phyloP scores from a whole-genome alignment of 2,888 invertebrate genomes.

The Phengaris arion region DNA sequence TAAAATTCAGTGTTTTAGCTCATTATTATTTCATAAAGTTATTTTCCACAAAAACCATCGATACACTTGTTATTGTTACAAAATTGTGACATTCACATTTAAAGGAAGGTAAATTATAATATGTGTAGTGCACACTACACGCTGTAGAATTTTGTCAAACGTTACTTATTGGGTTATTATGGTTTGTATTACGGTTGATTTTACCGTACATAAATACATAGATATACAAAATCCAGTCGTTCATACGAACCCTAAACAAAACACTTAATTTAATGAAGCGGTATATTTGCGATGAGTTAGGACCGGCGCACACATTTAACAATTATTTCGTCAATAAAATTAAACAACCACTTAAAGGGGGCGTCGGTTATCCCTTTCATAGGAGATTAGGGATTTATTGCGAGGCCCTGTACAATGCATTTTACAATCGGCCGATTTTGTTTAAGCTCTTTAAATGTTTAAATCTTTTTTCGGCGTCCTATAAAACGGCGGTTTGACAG shows the following conservation, averaged over 20 bases:
- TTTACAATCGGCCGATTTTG: constrained; percentile 40
- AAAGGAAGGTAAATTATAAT: background rate
- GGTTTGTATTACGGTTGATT: no score
- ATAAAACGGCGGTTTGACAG: constrained; percentile 24
- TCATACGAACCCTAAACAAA: constrained; percentile 3
- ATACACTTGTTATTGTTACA: background rate
- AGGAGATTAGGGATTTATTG: constrained; percentile 46
- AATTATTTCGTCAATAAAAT: constrained; percentile 73
- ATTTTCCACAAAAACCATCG: background rate
- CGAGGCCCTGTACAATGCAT: constrained; percentile 38
- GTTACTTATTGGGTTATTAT: no score
- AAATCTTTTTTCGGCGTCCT: constrained; percentile 24
- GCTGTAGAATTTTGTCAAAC: no score
- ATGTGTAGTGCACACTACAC: background rate
- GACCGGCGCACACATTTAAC: constrained; percentile 44
- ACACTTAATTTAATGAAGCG: constrained; percentile 38
- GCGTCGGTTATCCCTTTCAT: constrained; percentile 48
- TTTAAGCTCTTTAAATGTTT: constrained; percentile 35
- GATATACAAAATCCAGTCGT: background rate
- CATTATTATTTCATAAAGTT: background rate
- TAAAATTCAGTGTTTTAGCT: background rate
- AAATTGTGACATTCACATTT: background rate
- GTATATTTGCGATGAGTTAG: constrained; percentile 53
- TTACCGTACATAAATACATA: background rate
- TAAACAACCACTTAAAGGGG: constrained; percentile 56